Evolutionary conservation across 1,140 invertebrate genomes (phyloP), one percentile per base, ranked within the genome.

Genomic region (Drosophila arizonae): DNA sequence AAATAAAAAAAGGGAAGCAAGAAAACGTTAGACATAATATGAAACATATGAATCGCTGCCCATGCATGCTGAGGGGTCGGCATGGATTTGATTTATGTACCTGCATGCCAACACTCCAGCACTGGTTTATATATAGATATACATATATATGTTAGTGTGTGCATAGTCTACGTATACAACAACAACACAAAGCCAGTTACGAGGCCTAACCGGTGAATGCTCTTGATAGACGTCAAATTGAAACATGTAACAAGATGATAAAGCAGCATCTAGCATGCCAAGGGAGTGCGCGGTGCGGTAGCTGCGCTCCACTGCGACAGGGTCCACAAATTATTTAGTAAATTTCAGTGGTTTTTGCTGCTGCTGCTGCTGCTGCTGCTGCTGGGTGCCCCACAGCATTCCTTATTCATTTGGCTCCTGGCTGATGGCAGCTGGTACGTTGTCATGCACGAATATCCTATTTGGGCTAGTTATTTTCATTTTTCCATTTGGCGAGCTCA

Each of bases 161-260:
- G 17, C 5, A 43, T 36, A 73, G 28, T n/a, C 0, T 17, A 17
- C 1, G 17, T 17, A 17, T 1, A 17, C 17, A 17, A 17, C 17
- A 17, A 17, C 13, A 24, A 15, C 26, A 41, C 13, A 48, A 50
- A 58, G 28, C 9, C 30, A 39, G 55, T 33, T 5, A n/a, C 4
- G 43, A 57, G 70, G 55, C 70, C 64, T 54, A 50, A 48, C 63
- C 30, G 62, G 76, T 73, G 76, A 70, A 81, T 81, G 82, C 68
- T 86, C 69, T 67, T 87, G 76, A 79, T 87, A 88, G 79, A 79
- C 82, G 72, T 80, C 48, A 77, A 77, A 88, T 80, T 81, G 84
- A 80, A 75, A 84, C 84, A 88, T 77, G 85, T 88, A 79, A 88
- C 70, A 88, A 88, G 84, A 88, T 84, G 84, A 84, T 84, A 88